phyloP scores from a whole-genome alignment of 2,113 vertebrate species.

The Ophiodon elongatus region DNA sequence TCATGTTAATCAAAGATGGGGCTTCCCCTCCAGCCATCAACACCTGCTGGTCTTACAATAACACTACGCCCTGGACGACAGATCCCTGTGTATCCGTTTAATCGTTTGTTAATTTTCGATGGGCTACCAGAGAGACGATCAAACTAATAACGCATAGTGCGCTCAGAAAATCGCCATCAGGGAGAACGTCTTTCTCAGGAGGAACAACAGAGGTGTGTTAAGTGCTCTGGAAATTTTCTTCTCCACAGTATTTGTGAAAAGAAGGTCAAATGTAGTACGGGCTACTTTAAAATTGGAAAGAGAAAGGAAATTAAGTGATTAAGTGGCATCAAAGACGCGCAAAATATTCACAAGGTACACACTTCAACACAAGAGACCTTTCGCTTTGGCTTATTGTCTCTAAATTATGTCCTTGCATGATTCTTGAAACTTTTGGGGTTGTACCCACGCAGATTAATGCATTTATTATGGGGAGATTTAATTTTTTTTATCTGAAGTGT shows the following conservation, averaged over 20 bases:
- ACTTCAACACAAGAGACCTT: background rate
- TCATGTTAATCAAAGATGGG: conserved; percentile 6
- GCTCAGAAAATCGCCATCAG: background rate
- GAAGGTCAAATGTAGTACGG: background rate
- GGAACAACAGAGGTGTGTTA: background rate
- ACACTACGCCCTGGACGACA: background rate
- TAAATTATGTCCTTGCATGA: background rate
- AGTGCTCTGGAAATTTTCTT: background rate
- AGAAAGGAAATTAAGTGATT: background rate
- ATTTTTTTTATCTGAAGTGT: background rate
- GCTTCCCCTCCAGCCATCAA: conserved; percentile 3
- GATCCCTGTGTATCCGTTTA: background rate
- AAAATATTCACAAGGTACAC: background rate
- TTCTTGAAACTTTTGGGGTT: background rate
- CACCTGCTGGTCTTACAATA: background rate
- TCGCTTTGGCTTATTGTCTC: background rate
- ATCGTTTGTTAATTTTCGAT: background rate
- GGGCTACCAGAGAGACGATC: background rate
- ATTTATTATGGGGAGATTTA: no score
- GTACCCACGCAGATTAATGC: no score
- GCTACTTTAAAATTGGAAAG: background rate
- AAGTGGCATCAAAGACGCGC: background rate
- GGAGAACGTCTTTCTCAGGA: background rate
- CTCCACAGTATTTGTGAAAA: background rate
- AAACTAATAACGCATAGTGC: background rate